phyloP scores from a whole-genome alignment of 2,888 invertebrate genomes.

The Limnephilus marmoratus region DNA sequence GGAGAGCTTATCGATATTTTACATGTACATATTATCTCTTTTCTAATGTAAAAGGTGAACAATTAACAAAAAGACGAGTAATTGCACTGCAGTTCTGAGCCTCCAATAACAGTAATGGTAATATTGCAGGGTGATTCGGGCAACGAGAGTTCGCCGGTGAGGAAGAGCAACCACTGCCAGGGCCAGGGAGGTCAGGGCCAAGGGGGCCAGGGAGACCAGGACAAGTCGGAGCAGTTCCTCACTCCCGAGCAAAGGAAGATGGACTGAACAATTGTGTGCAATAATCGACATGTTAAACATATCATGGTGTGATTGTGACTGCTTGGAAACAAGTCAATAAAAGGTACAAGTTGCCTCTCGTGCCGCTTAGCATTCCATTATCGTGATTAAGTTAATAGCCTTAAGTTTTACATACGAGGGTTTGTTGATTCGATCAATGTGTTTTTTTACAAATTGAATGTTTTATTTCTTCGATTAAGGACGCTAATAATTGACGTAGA shows the following conservation, averaged over 20 bases:
- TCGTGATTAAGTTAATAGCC: conserved; percentile 42
- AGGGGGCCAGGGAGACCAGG: conserved; percentile 30
- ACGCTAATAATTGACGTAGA: conserved; percentile 22
- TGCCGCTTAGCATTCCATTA: conserved; percentile 63
- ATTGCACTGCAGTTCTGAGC: background rate
- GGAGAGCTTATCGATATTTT: background rate
- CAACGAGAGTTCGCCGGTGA: conserved; percentile 81
- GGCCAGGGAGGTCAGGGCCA: background rate
- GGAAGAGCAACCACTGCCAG: conserved; percentile 73
- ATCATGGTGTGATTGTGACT: conserved; percentile 79
- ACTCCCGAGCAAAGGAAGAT: conserved; percentile 43
- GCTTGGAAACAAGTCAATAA: conserved; percentile 55
- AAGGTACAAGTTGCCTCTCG: conserved; percentile 40
- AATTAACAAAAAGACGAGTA: too few relatives aligned
- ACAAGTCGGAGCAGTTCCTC: conserved; percentile 41
- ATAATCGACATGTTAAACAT: conserved; percentile 73
- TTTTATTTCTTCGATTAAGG: conserved; percentile 27
- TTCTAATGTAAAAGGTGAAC: too few relatives aligned
- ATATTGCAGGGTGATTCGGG: conserved; percentile 81
- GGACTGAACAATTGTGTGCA: conserved; percentile 71
- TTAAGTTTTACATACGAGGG: conserved; percentile 50
- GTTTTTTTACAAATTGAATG: conserved; percentile 32
- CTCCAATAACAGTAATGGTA: background rate
- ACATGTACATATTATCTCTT: too few relatives aligned
- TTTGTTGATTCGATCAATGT: conserved; percentile 45